Base-by-base conservation (phyloP, 2,113 vertebrate genomes). In the Epinephelus cyanopodus region DNA sequence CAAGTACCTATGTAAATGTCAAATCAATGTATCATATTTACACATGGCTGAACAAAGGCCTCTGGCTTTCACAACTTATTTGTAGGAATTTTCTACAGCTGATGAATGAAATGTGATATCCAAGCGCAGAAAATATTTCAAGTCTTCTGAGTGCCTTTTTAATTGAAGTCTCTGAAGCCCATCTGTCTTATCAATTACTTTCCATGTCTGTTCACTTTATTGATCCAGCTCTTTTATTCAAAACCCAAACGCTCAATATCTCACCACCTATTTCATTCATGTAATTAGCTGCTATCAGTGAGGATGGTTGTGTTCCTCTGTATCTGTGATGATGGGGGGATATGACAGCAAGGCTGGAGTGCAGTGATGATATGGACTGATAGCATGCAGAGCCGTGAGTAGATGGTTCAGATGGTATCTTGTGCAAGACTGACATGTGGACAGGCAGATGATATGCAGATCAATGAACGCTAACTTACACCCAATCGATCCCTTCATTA, bases 11-110 rank as follows among this genome's bases (percentile, higher is more conserved):
- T 23, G 37, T 45, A 42, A 64, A 64, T 64, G 62, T 64, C 37
- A 64, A 64, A 64, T 64, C 62, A 23, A 64, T 45, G 62, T 7
- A 64, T 42, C 11, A 64, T 14, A 64, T 64, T 45, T 42, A 45
- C 37, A 64, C 62, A 42, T 23, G 62, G 21, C 42, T 42, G 62
- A 19, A 64, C 37, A 64, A 23, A n/a, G 37, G 37, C 62, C 39
- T 64, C 37, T 64, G 10, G 12, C 62, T 64, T 14, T 19, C 62
- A 64, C 62, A 14, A 11, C 21, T 13, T 23, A n/a, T 42, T 42
- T 63, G 21, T 42, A n/a, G 37, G 6, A 2, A 14, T 64, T 64
- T 42, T 21, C 37, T 21, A 23, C 62, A 3, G 62, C 62, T 45
- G 11, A 42, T n/a, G 12, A 23, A 42, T n/a, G 2, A 64, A 42